These are phyloP conservation scores for Arion vulgaris DNA, from an alignment of 1,140 invertebrate species.

Conservation along the genomic window DNA sequence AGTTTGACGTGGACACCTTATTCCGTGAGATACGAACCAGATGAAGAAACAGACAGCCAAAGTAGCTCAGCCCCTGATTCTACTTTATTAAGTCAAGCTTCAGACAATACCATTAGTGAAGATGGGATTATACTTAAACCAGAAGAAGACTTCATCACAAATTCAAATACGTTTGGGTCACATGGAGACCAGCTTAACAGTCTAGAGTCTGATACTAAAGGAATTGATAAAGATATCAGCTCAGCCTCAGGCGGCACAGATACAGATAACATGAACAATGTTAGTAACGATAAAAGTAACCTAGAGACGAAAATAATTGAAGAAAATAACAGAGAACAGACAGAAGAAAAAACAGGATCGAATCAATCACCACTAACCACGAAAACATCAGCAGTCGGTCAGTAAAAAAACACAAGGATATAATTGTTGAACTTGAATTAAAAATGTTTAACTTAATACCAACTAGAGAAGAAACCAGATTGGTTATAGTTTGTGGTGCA, in stretches of 20 bases:
- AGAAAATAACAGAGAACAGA: not conserved
- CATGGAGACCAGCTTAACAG: not conserved
- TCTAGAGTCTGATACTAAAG: not conserved
- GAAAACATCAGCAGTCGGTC: not conserved
- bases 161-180: not conserved
- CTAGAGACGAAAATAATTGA: not conserved
- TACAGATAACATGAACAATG: not conserved
- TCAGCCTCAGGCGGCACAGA: not conserved
- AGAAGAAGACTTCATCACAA: not conserved
- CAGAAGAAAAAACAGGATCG: not conserved
- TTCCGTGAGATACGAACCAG: not conserved
- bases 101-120: not conserved
- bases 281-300: not conserved
- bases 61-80: too few species aligned
- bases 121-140: not conserved
- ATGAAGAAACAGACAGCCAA: too few species aligned
- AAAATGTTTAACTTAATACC: too few species aligned
- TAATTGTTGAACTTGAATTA: too few species aligned
- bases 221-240: not conserved
- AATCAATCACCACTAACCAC: not conserved
- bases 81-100: not conserved
- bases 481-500: too few species aligned
- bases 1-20: not conserved
- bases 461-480: too few species aligned
- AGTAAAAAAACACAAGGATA: not conserved